Percentiles rank a stretch among this genome's conserved stretches.
phyloP scores from a whole-genome alignment of 1,140 invertebrate species.

The Varroa destructor region DNA sequence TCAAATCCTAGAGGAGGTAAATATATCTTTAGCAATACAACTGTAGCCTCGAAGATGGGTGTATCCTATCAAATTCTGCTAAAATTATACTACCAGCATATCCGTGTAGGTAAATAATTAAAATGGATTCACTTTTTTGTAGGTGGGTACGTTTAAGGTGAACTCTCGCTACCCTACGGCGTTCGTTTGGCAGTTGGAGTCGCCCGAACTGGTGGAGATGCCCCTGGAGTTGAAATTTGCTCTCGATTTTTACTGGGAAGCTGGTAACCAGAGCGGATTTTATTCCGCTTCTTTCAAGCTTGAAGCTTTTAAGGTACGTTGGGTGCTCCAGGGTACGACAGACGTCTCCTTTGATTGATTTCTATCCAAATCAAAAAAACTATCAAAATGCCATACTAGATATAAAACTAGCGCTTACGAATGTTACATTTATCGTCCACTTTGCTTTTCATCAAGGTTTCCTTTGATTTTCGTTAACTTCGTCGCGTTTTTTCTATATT shows the following conservation, averaged over 20 bases:
- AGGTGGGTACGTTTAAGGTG: conserved; percentile 10
- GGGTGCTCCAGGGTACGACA: too few species aligned
- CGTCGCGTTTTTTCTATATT: too few species aligned
- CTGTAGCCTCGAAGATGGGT: neutral
- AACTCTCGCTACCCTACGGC: conserved; percentile 33
- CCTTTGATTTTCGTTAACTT: too few species aligned
- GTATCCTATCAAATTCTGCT: neutral
- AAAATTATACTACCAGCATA: neutral
- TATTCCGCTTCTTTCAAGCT: conserved; percentile 13
- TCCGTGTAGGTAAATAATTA: neutral
- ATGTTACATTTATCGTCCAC: too few species aligned
- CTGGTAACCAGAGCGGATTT: neutral
- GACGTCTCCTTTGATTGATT: too few species aligned
- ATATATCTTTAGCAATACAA: neutral
- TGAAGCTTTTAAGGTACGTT: conserved; percentile 8
- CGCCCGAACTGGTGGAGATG: neutral
- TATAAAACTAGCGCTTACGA: too few species aligned
- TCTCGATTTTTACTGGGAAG: conserved; percentile 25
- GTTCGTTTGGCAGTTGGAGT: conserved; percentile 20
- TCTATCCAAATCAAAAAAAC: too few species aligned
- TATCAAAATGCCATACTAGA: too few species aligned
- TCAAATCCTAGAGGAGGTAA: neutral
- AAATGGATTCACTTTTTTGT: neutral
- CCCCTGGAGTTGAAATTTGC: neutral
- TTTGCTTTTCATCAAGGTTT: too few species aligned